Conservation (phyloP, 2,113 vertebrate species). For the Tricholaema leucomelas region DNA sequence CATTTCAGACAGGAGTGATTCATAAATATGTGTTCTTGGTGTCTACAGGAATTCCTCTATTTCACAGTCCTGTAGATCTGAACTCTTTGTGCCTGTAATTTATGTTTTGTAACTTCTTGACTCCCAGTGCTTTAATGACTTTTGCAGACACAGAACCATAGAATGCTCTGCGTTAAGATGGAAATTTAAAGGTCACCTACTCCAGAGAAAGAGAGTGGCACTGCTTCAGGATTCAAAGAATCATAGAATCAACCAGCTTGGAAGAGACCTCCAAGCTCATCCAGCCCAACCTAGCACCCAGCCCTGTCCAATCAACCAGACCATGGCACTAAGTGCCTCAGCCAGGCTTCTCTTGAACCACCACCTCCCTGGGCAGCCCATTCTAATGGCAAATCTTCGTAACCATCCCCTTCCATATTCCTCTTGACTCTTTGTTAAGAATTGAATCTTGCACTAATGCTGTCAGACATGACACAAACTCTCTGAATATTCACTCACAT, state of each 20-base stretch:
- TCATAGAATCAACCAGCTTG: no score
- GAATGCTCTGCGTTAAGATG: no score
- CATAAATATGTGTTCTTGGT: neutral
- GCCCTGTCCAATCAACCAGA: no score
- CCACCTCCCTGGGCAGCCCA: no score
- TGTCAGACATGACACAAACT: neutral
- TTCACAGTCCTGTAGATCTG: neutral
- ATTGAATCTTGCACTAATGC: neutral
- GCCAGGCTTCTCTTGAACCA: no score
- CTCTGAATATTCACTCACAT: neutral
- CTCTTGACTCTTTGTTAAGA: neutral
- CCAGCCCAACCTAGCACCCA: no score
- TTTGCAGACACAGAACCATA: neutral
- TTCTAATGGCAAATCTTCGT: no score
- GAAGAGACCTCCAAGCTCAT: no score
- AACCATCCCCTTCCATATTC: neutral
- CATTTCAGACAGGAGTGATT: neutral
- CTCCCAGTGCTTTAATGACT: neutral
- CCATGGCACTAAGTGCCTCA: no score
- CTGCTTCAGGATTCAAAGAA: neutral
- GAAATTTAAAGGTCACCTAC: no score
- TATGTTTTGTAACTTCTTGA: neutral
- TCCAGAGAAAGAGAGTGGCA: neutral
- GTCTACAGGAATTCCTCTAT: neutral
- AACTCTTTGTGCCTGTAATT: neutral